Conservation (phyloP, 2,113 vertebrate species). For the Amphiprion percula region DNA sequence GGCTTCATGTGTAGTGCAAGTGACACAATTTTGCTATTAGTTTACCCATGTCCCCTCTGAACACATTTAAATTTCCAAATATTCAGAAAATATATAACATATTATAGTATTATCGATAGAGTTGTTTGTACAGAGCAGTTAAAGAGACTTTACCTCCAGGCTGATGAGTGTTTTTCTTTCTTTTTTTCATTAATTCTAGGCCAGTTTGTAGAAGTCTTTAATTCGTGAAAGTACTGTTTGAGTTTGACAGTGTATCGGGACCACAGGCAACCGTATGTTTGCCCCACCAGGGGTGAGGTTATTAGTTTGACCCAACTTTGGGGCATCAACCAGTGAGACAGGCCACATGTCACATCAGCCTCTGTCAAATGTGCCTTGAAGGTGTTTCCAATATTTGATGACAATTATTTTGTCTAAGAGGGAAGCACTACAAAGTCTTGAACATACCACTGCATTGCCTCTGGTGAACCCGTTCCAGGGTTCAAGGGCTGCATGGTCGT, state of each 20-base stretch:
- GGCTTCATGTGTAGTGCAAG: neutral
- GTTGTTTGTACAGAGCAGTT: conserved; percentile 3
- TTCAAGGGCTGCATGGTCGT: conserved; percentile 50
- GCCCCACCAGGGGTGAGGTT: conserved; percentile 45
- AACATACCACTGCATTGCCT: conserved; percentile 35
- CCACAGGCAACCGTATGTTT: conserved; percentile 52
- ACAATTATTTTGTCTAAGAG: conserved; percentile 57
- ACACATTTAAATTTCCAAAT: neutral
- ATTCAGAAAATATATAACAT: neutral
- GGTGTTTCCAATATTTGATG: conserved; percentile 59
- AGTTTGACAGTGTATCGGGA: conserved; percentile 51
- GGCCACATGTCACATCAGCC: conserved; percentile 65
- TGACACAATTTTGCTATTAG: neutral
- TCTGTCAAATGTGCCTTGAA: conserved; percentile 57
- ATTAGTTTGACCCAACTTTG: conserved; percentile 67
- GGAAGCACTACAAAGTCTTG: conserved; percentile 57
- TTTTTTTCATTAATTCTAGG: conserved; percentile 2
- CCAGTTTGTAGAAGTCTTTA: conserved; percentile 18
- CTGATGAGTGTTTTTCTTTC: neutral
- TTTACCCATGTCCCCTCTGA: neutral
- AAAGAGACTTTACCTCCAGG: conserved; percentile 19
- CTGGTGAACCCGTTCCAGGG: conserved; percentile 35
- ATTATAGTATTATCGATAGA: neutral
- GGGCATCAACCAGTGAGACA: conserved; percentile 61
- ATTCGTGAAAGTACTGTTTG: conserved; percentile 41